Conservation (phyloP, 2,113 vertebrate species). For the Camelus bactrianus region DNA sequence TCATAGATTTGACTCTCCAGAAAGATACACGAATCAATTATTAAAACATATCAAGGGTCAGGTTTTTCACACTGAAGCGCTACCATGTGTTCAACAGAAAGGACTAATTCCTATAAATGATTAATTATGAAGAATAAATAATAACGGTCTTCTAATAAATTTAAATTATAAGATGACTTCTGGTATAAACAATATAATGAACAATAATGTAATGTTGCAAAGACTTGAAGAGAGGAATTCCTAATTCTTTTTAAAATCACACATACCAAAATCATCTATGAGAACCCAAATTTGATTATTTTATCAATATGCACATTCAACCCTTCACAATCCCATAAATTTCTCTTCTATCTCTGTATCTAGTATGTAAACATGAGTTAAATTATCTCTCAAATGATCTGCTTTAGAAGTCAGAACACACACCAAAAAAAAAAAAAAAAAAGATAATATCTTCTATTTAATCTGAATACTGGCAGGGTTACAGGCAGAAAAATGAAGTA, state of each 20-base stretch:
- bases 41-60: not conserved
- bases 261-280: not conserved
- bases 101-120: slow-evolving; percentile 16
- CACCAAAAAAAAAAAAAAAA: slow-evolving; percentile 24
- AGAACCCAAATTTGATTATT: slow-evolving; percentile 43
- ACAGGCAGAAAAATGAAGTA: not conserved
- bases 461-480: not conserved
- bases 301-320: not conserved
- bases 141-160: not conserved
- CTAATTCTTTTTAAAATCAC: not conserved
- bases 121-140: slow-evolving; percentile 5
- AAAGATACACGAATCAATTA: slow-evolving; percentile 41
- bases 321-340: not conserved
- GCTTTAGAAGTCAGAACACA: slow-evolving; percentile 6
- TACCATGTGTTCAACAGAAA: slow-evolving; percentile 48
- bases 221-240: not conserved
- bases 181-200: slow-evolving; percentile 22
- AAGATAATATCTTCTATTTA: slow-evolving; percentile 29
- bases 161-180: slow-evolving; percentile 48
- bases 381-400: slow-evolving; percentile 15
- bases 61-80: slow-evolving; percentile 41
- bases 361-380: not conserved
- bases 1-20: slow-evolving; percentile 26
- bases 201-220: not conserved
- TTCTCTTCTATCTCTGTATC: not conserved